Conservation (phyloP, 2,888 invertebrate genomes). For the Agriotes lineatus region DNA sequence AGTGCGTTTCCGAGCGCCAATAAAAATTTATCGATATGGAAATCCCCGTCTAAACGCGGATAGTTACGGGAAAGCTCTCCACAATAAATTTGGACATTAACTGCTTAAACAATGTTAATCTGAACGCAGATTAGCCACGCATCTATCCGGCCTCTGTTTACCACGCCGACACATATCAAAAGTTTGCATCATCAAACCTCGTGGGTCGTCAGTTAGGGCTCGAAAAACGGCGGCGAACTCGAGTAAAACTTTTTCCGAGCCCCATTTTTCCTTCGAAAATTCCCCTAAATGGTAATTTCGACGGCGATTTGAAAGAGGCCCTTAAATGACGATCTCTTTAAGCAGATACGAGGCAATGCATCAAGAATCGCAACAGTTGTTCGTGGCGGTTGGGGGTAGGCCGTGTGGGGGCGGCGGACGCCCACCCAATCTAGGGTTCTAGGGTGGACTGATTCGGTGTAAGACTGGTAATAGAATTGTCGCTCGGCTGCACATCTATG, state of each 20-base stretch:
- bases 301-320: slow-evolving; percentile 28
- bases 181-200: no score
- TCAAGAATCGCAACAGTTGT: slow-evolving; percentile 50
- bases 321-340: slow-evolving; percentile 36
- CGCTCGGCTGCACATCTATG: slow-evolving; percentile 51
- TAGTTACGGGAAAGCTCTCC: background rate
- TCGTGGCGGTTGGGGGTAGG: slow-evolving; percentile 41
- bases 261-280: slow-evolving; percentile 28
- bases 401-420: slow-evolving; percentile 38
- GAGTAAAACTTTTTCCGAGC: slow-evolving; percentile 12
- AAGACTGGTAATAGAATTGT: slow-evolving; percentile 55
- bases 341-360: slow-evolving; percentile 41
- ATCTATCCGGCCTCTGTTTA: background rate
- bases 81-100: slow-evolving; percentile 15
- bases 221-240: slow-evolving; percentile 8
- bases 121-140: background rate
- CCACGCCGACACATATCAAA: no score
- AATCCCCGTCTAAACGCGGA: slow-evolving; percentile 11
- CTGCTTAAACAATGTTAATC: background rate
- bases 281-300: slow-evolving; percentile 32
- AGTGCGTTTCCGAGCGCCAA: slow-evolving; percentile 22
- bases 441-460: slow-evolving; percentile 48
- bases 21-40: slow-evolving; percentile 31
- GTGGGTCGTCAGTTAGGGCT: no score
- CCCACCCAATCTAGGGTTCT: slow-evolving; percentile 47